These are phyloP conservation scores for Eupithecia insigniata DNA, from an alignment of 2,888 invertebrate species.

Conservation along the genomic window DNA sequence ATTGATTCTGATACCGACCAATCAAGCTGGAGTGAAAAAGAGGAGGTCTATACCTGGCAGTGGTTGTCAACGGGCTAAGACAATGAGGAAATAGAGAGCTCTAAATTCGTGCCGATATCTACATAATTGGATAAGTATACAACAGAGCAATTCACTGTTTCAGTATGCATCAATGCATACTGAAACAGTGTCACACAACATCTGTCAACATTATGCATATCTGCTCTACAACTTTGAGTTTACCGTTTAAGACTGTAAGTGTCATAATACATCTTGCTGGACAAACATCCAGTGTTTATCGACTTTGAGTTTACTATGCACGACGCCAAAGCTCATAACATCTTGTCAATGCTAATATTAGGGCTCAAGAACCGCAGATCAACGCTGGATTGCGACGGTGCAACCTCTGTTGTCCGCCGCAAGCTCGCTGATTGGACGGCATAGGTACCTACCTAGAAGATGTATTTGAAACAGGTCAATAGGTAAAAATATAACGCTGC, in stretches of 20 bases:
- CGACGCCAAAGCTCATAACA: background rate
- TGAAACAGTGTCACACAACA: no score
- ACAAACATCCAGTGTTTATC: background rate
- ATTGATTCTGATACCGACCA: no score
- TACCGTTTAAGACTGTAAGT: background rate
- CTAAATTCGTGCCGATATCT: background rate
- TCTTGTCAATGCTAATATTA: background rate
- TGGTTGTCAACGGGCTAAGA: background rate
- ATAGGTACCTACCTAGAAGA: slow-evolving; percentile 10
- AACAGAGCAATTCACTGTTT: background rate
- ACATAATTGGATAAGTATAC: background rate
- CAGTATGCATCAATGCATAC: background rate
- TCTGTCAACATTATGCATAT: background rate
- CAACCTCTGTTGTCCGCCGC: slow-evolving; percentile 14
- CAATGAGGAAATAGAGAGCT: background rate
- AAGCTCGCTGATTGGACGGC: slow-evolving; percentile 23
- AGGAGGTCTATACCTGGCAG: no score
- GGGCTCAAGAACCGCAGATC: slow-evolving; percentile 24
- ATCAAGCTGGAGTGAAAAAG: no score
- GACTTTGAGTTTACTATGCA: background rate
- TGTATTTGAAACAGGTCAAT: background rate
- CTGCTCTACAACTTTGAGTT: background rate
- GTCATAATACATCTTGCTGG: background rate
- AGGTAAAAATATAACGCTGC: no score
- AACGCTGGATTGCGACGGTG: slow-evolving; percentile 18